Conservation (phyloP, 2,888 invertebrate genomes). For the Shargacucullia verbasci region DNA sequence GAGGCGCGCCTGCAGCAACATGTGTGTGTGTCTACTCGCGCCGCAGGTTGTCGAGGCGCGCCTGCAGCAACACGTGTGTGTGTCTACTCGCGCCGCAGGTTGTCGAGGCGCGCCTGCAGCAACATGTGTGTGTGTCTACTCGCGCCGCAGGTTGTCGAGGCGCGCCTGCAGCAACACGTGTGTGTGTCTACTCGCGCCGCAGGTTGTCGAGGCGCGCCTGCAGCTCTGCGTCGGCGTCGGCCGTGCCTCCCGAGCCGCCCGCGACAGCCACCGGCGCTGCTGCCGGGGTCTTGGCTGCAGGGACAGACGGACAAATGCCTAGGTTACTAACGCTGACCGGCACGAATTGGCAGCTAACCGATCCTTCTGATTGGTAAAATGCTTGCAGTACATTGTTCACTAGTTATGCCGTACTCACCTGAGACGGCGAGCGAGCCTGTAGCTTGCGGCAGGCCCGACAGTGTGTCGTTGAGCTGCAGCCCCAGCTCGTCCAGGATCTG, state of each 20-base stretch:
- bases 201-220: too few species aligned
- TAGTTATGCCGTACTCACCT: conserved; percentile 69
- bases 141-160: conserved; percentile 97
- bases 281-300: conserved; percentile 90
- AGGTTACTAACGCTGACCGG: too few species aligned
- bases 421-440: conserved; percentile 88
- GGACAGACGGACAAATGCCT: too few species aligned
- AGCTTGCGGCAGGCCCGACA: conserved; percentile 95
- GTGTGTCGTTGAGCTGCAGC: conserved; percentile 97
- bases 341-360: too few species aligned
- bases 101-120: too few species aligned
- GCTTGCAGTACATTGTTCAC: neutral
- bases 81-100: too few species aligned
- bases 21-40: conserved; percentile 90
- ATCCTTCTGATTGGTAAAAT: too few species aligned
- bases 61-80: conserved; percentile 92
- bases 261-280: conserved; percentile 84
- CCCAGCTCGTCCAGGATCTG: conserved; percentile 99
- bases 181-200: too few species aligned
- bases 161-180: conserved; percentile 96
- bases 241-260: conserved; percentile 66
- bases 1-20: too few species aligned
- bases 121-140: conserved; percentile 82
- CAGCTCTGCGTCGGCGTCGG: too few species aligned
- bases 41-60: conserved; percentile 97